A percentile compares a stretch with the other conserved stretches of the same genome.
Conservation (phyloP, 2,113 vertebrate species). For the Rhodinocichla rosea region DNA sequence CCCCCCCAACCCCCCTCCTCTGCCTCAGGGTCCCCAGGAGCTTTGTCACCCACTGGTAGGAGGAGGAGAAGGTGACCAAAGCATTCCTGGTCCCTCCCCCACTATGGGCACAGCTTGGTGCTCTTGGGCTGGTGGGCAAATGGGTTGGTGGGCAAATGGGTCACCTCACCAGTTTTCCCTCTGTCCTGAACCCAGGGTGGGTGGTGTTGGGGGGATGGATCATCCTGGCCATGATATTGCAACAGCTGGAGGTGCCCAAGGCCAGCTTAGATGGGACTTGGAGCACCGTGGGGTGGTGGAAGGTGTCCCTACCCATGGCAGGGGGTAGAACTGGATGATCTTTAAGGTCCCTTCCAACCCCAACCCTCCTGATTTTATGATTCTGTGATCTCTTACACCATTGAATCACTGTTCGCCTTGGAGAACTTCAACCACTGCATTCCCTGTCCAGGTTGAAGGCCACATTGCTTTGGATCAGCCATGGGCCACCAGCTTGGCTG, state of each 20-base stretch:
- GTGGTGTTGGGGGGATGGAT: fast-evolving
- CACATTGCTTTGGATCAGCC: neutral
- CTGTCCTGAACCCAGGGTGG: neutral
- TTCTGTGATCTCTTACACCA: neutral
- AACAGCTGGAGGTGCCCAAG: neutral
- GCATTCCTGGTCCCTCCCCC: neutral
- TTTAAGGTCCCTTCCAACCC: neutral
- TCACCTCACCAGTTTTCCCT: neutral
- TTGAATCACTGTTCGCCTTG: neutral
- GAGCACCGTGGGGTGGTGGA: neutral
- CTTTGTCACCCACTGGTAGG: neutral
- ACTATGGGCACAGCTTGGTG: neutral
- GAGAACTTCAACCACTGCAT: neutral
- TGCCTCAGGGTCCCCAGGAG: neutral
- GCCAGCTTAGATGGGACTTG: neutral
- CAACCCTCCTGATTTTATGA: neutral
- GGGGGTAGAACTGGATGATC: neutral
- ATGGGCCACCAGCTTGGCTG: neutral
- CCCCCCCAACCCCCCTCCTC: neutral
- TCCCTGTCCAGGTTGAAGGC: neutral
- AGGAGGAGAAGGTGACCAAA: neutral
- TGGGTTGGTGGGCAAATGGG: neutral
- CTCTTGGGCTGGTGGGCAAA: neutral
- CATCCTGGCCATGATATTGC: neutral
- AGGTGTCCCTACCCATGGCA: neutral